Base-by-base conservation (phyloP, 2,888 invertebrate species). In the Brachypterus glaber region DNA sequence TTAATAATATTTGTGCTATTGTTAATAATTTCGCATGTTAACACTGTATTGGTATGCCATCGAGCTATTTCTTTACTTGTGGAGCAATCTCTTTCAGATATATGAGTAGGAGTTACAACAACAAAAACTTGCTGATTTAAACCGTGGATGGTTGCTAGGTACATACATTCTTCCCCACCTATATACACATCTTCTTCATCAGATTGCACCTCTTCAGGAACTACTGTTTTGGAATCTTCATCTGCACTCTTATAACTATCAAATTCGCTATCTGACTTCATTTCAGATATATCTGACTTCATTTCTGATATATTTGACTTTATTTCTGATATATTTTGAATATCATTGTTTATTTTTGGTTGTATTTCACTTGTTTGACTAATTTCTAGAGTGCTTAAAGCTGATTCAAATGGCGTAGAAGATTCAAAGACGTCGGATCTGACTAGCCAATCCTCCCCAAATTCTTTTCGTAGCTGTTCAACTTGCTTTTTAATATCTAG, bases 401-500 rank as follows among this genome's bases (percentile, higher is more conserved):
- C 44, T 30, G 60, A 58, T 37, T 67, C 60, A 30, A 74, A 55
- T n/a, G n/a, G n/a, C n/a, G n/a, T n/a, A n/a, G n/a, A n/a, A n/a
- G n/a, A n/a, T 11, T 77, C 76, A 50, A 77, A 61, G 17, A 72
- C 70, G 51, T 69, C 71, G 50, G 74, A 71, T 30, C 77, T 68
- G 25, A 60, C 55, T 18, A 70, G 67, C 79, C 79, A 80, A 34
- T 72, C 68, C 46, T 71, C 70, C 8, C 79, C 79, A 53, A 71
- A 75, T 48, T 70, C 69, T 43, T 71, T 60, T 9, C 76, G 63
- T 12, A 79, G 50, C 14, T 64, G 67, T 47, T 77, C 69, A 40
- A 79, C 71, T 56, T 74, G 70, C 45, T 69, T 68, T 48, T 76
- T 77, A 0, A 72, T 73, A 49, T 73, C 72, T 40, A 77, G 59